Conservation (phyloP, 2,113 vertebrate genomes). For the Eurypyga helias region DNA sequence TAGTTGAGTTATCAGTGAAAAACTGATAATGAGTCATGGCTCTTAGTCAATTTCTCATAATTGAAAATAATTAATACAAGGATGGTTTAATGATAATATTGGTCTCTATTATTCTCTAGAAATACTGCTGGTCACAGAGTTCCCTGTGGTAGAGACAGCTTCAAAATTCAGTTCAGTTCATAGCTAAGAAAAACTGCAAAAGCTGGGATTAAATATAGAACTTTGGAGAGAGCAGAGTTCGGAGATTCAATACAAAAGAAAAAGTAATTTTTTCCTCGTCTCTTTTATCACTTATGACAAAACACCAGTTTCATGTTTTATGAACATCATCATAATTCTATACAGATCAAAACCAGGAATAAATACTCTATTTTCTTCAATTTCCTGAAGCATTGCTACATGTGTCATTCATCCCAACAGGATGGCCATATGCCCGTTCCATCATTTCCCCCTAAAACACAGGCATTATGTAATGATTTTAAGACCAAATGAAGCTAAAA, state of each 20-base stretch:
- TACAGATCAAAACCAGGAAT: neutral
- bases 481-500: neutral
- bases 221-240: neutral
- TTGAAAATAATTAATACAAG: neutral
- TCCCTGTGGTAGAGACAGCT: neutral
- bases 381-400: neutral
- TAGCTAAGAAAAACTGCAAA: neutral
- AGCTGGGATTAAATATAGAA: neutral
- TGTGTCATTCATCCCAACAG: neutral
- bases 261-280: neutral
- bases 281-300: neutral
- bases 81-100: neutral
- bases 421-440: neutral
- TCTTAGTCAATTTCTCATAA: neutral
- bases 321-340: neutral
- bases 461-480: neutral
- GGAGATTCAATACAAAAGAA: neutral
- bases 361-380: neutral
- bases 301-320: neutral
- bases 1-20: neutral
- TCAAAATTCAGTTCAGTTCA: neutral
- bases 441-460: neutral
- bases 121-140: neutral
- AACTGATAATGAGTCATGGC: accelerated
- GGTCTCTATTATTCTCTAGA: neutral